Conservation (phyloP, 2,113 vertebrate species). For the Hemicordylus capensis region DNA sequence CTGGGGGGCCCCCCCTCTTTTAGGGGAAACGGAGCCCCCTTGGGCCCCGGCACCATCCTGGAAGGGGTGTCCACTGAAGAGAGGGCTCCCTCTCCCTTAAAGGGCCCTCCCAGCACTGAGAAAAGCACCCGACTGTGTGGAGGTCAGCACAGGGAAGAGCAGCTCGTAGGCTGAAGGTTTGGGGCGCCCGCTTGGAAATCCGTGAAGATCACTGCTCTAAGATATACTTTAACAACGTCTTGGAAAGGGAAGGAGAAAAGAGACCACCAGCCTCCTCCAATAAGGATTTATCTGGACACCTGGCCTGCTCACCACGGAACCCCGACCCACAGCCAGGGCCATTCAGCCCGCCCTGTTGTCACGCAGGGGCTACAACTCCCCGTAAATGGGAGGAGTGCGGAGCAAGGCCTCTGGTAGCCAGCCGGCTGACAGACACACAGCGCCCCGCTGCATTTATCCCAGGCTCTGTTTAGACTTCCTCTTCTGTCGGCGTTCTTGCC, state of each 20-base stretch:
- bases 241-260: not conserved
- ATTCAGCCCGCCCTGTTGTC: not conserved
- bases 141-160: too few relatives aligned
- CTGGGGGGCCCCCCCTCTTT: too few relatives aligned
- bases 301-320: not conserved
- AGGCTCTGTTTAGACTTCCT: constrained; percentile 16
- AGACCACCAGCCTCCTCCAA: not conserved
- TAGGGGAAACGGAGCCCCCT: too few relatives aligned
- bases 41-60: too few relatives aligned
- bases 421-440: not conserved
- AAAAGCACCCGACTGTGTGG: too few relatives aligned
- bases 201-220: too few relatives aligned
- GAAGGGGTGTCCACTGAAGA: too few relatives aligned
- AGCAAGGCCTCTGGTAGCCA: not conserved
- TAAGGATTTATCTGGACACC: not conserved
- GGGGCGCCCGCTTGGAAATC: too few relatives aligned
- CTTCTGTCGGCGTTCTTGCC: constrained; percentile 39
- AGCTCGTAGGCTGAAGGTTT: too few relatives aligned
- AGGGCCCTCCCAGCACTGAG: too few relatives aligned
- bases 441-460: not conserved
- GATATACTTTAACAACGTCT: not conserved
- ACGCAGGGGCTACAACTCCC: not conserved
- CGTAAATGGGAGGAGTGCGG: not conserved
- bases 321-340: not conserved
- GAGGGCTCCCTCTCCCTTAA: too few relatives aligned